Base-by-base conservation (phyloP, 2,797 vertebrate species). In the Benthosema pterotum region DNA sequence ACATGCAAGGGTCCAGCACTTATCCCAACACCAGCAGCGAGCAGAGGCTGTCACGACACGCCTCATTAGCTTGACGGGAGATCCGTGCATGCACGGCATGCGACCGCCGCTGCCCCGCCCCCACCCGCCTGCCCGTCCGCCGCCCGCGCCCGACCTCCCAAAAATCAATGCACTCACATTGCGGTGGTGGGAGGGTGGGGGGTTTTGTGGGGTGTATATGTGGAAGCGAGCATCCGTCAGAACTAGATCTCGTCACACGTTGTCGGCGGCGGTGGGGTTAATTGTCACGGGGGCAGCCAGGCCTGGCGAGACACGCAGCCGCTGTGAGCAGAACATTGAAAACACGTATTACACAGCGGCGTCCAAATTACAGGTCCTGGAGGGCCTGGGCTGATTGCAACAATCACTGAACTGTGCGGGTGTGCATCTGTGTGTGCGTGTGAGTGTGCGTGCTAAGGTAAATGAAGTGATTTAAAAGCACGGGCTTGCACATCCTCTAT, bases 401-500 rank as follows among this genome's bases (percentile, higher is more conserved):
- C 85, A 87, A 88, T 86, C 87, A 78, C 7, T 38, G 32, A 32
- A 32, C 69, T 1, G 59, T 69, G 53, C 72, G 73, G 71, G 68
- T 83, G 6, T 32, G 32, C 1, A 8, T 7, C 4, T 32, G 32
- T 32, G 32, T 9, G 32, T 32, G 32, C 9, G 32, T 2, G 32
- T 32, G 32, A 8, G 32, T 2, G 32, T 38, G 32, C 2, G 32
- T 9, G 32, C 7, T 32, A 32, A 32, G 84, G 80, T 78, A 77
- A 75, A 77, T 87, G 74, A 78, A 90, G 87, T 82, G 87, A 82
- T 84, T 90, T 86, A 88, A 85, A 91, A 91, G 82, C 82, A 77
- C 69, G 76, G 67, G 77, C 77, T 74, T 47, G 66, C 70, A 67
- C 65, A 72, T 77, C 74, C 72, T 74, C 75, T 67, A 60, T 67